Evolutionary conservation across 1,140 invertebrate species (phyloP), one percentile per base, ranked within the genome.

Genomic region (Doryteuthis pealeii): DNA sequence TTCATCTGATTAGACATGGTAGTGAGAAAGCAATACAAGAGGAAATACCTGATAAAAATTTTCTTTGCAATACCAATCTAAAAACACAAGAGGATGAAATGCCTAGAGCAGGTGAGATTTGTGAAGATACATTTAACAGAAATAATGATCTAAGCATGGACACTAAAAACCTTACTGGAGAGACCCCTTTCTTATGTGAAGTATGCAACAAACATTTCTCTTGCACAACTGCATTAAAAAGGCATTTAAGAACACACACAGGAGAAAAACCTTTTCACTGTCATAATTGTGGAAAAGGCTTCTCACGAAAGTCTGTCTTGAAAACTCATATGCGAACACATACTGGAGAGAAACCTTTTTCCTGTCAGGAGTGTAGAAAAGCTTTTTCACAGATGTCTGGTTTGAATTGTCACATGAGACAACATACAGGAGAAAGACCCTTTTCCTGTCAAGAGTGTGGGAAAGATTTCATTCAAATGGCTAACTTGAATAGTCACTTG

Each of bases 191-290:
- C 70, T 78, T 77, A 35, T 87, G 84, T 77, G 95, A 95, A 83
- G 92, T 94, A 84, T 97, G 95, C 87, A 94, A 94, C 14, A 93
- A 94, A 67, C 92, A 93, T 85, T 97, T 97, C 85, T 94, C 94
- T 71, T 90, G 94, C 58, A 95, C 95, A 83, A 95, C 95, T 85
- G 96, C 96, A 87, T 92, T 90, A 90, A 93, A 87, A 92, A 94
- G 90, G 91, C 93, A 84, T 90, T 88, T 93, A 79, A 92, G 94
- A 84, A 92, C 92, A 8, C 94, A 98, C 85, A 97, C 95, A 0
- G 93, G 94, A 72, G 90, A 91, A 74, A 93, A 93, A 79, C 94
- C 93, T 0, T 93, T 92, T 87, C 90, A 91, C 83, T 96, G 95
- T 83, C 86, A 90, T 0, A 89, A 93, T 72, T 96, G 95, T 82